Base-by-base conservation (phyloP, 2,888 invertebrate genomes). In the Drosophila imparisetae region DNA sequence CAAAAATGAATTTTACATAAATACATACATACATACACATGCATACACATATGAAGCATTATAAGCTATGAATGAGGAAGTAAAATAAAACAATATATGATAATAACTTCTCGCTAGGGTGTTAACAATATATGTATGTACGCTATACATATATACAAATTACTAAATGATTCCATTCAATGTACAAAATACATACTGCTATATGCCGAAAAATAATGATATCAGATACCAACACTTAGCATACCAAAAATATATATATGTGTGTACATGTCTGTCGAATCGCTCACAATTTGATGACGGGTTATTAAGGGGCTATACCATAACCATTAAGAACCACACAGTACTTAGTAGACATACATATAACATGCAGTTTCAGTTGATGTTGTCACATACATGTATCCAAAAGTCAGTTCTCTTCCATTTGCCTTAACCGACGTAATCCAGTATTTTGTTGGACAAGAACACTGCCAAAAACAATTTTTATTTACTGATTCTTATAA, bases 151-250 rank as follows among this genome's bases (percentile, higher is more conserved):
- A 61, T 52, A 62, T 21, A 45, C 27, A 55, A 55, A 29, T 38
- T 55, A 55, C 34, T 27, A 72, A 54, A 76, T 73, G 61, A 81
- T 84, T 87, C 81, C 78, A 87, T 87, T 82, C 70, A 78, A 75
- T 88, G 88, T 86, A 86, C 88, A 87, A 86, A 85, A 67, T 61
- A 57, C 60, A 60, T 63, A 71, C 66, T 59, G 65, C 57, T 61
- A 69, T 72, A 78, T 74, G 66, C 67, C 68, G 24, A 24, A 78
- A 72, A 77, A 60, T 49, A 65, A 58, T 27, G 36, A 24, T 1
- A 45, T 24, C 45, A 45, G 21, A 24, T 42, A 52, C 27, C 42
- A 71, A 58, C 36, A 66, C 60, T 62, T 45, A 62, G 10, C 29
- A 66, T 49, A 38, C 29, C 24, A 54, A 54, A 11, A 27, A 54